These are phyloP conservation scores for Tupaia chinensis DNA, from an alignment of 2,113 vertebrate species.

Conservation along the genomic window DNA sequence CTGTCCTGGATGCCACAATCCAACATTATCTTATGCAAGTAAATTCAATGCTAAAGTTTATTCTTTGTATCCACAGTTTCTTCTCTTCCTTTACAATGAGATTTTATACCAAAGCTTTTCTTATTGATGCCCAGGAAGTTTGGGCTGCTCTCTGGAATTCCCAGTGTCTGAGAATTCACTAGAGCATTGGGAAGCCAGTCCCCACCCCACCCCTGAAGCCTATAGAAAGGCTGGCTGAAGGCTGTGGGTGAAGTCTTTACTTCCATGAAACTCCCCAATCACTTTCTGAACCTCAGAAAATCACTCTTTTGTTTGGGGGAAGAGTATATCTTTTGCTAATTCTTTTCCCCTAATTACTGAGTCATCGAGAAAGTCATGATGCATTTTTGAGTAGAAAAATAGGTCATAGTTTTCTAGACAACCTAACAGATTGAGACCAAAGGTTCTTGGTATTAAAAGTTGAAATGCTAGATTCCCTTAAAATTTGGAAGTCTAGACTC, in stretches of 20 bases:
- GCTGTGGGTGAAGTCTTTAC: too few species aligned
- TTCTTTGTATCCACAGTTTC: neutral
- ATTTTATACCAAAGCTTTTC: neutral
- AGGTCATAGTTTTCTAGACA: too few species aligned
- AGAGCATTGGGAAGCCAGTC: neutral
- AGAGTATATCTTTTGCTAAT: neutral
- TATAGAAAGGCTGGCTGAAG: neutral
- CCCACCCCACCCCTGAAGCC: too few species aligned
- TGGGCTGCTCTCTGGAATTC: neutral
- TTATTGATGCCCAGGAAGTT: neutral
- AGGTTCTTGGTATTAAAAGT: neutral
- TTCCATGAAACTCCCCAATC: neutral
- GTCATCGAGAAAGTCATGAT: too few species aligned
- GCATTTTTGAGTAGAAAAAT: too few species aligned
- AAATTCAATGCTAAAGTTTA: neutral
- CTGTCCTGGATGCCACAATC: neutral
- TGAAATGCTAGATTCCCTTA: neutral
- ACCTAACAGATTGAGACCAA: neutral
- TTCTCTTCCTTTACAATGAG: neutral
- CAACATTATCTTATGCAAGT: neutral
- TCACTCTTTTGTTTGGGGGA: neutral
- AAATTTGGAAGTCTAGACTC: neutral
- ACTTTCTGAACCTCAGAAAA: constrained; percentile 19
- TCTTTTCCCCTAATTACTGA: neutral
- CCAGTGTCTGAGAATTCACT: neutral